Conservation (phyloP, 2,797 vertebrate genomes). For the Hypotaenidia okinawae region DNA sequence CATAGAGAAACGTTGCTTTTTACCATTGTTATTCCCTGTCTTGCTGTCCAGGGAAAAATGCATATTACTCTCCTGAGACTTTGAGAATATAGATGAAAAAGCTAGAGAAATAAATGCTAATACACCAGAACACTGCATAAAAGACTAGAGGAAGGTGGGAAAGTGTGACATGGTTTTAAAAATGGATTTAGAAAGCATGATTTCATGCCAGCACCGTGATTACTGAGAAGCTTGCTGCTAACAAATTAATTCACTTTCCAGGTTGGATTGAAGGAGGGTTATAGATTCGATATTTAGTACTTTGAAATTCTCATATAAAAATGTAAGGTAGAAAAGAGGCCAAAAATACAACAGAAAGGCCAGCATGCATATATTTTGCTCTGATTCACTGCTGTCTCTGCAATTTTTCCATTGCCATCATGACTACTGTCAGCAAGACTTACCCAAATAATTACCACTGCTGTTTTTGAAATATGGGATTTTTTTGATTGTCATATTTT, state of each 20-base stretch:
- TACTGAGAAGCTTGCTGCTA: background rate
- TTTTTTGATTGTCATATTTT: background rate
- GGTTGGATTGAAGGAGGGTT: background rate
- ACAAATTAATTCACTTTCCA: background rate
- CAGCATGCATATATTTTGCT: background rate
- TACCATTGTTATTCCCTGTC: background rate
- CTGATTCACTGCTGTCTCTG: background rate
- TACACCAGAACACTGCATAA: background rate
- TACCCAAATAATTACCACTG: background rate
- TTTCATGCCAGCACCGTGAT: background rate
- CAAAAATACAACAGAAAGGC: background rate
- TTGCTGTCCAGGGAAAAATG: background rate
- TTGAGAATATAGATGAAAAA: background rate
- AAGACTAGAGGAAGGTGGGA: background rate
- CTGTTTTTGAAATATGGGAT: background rate
- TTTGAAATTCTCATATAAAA: background rate
- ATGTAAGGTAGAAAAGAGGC: background rate
- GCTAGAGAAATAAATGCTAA: background rate
- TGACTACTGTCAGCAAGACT: background rate
- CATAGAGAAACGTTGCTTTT: background rate
- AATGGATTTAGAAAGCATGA: constrained; percentile 1
- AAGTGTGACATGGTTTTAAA: background rate
- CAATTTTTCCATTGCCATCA: background rate
- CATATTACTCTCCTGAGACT: background rate
- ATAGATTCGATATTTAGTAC: background rate